Evolutionary conservation across 2,888 invertebrate species (phyloP), one percentile per base, ranked within the genome.

Genomic region (Campoletis raptor): DNA sequence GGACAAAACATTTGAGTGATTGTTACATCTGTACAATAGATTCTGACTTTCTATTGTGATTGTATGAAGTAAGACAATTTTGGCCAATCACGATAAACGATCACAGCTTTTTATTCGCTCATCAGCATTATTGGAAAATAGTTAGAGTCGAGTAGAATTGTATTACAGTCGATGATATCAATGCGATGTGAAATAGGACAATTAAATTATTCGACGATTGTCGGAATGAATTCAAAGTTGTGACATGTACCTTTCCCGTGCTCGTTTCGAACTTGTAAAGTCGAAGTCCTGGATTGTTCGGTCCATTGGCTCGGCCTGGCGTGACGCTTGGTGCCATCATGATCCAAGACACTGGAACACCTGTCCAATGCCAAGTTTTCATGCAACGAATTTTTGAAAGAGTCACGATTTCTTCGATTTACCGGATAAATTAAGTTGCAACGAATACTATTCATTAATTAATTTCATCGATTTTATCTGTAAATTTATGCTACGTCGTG

Each of bases 321-420:
- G 98, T 98, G 89, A 99, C 97, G 64, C 98, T 97, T 36, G 99
- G 99, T 45, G 98, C 97, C 92, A 98, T 95, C 95, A 98, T 96
- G 89, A 97, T 96, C 97, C 98, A 98, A 8, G 98, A 98, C 70
- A 98, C 96, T 36, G 98, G 98, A 88, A 96, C 96, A 92, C 97
- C 98, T 98, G 95, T 61, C 57, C 67, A 45, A 48, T 18, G 30
- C 36, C 81, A 42, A 74, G 67, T 21, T 52, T 83, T 52, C 21
- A 48, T 48, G n/a, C 30, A 67, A n/a, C 6, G 15, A 52, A n/a
- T n/a, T 52, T 3, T n/a, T 4, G 36, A 36, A 36, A 67, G 5
- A 42, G 42, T 61, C 10, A 40, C 45, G 7, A 69, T 40, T 12
- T 21, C 0, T 42, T 42, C 10, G 0, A 40, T 69, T 69, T 15